A percentile compares a stretch with the other conserved stretches of the same genome.
These are phyloP conservation scores for Psittacula echo DNA, from an alignment of 2,797 vertebrate species.

Conservation along the genomic window DNA sequence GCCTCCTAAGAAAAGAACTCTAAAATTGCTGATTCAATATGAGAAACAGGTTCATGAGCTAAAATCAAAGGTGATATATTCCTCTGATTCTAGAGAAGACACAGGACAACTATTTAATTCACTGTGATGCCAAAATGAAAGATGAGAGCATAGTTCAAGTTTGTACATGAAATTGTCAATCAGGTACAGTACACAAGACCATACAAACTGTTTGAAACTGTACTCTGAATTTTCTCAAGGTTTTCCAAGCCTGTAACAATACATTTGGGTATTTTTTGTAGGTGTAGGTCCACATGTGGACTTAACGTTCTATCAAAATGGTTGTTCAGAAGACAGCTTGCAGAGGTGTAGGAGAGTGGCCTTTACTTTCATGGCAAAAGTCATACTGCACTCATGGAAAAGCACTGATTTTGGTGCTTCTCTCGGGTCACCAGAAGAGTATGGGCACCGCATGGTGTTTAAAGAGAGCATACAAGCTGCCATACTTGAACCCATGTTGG, in stretches of 20 bases:
- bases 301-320: background rate
- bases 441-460: rapidly evolving
- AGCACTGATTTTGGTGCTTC: rapidly evolving
- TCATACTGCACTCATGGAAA: rapidly evolving
- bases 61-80: background rate
- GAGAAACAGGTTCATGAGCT: background rate
- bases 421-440: background rate
- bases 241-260: background rate
- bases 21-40: background rate
- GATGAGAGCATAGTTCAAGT: rapidly evolving
- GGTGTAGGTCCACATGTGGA: rapidly evolving
- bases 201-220: background rate
- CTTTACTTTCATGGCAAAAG: background rate
- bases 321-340: background rate
- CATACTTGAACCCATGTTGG: background rate
- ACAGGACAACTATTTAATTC: background rate
- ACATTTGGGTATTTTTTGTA: background rate
- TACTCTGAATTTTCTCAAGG: background rate
- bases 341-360: rapidly evolving
- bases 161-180: rapidly evolving
- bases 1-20: background rate
- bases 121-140: rapidly evolving
- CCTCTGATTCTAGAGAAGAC: background rate
- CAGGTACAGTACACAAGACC: too few species aligned
- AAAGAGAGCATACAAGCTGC: background rate